phyloP scores from a whole-genome alignment of 2,113 vertebrate genomes.

The Morone saxatilis region DNA sequence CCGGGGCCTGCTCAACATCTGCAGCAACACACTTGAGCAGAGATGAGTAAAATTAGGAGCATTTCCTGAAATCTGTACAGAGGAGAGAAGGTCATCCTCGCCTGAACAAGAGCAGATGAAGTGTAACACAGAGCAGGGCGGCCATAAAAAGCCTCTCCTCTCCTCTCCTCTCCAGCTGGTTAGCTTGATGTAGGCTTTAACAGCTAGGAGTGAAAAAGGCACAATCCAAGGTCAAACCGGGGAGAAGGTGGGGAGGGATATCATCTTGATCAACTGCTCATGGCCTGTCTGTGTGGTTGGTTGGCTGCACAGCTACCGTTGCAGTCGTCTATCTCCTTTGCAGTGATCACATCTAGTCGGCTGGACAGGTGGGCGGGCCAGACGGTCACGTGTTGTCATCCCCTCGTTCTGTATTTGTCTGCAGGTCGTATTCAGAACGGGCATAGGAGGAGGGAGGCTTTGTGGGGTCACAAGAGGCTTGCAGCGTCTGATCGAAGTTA shows the following conservation, averaged over 20 bases:
- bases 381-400: conserved; percentile 13
- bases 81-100: conserved; percentile 64
- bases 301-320: conserved; percentile 35
- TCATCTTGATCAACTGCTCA: conserved; percentile 64
- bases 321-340: conserved; percentile 41
- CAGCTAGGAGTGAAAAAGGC: conserved; percentile 24
- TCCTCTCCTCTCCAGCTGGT: conserved; percentile 54
- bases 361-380: conserved; percentile 28
- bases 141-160: conserved; percentile 51
- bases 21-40: conserved; percentile 63
- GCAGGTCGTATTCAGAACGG: conserved; percentile 19
- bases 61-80: conserved; percentile 74
- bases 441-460: conserved; percentile 31
- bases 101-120: conserved; percentile 62
- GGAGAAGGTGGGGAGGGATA: conserved; percentile 37
- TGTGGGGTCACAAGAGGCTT: conserved; percentile 47
- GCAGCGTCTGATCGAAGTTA: conserved; percentile 66
- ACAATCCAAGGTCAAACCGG: conserved; percentile 70
- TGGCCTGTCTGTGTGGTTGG: conserved; percentile 35
- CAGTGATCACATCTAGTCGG: conserved; percentile 30
- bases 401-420: conserved; percentile 16
- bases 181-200: conserved; percentile 57
- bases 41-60: conserved; percentile 74
- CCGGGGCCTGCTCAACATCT: conserved; percentile 76
- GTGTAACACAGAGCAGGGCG: conserved; percentile 65